Base-by-base conservation (phyloP, 2,113 vertebrate species). In the Lamprotornis superbus region DNA sequence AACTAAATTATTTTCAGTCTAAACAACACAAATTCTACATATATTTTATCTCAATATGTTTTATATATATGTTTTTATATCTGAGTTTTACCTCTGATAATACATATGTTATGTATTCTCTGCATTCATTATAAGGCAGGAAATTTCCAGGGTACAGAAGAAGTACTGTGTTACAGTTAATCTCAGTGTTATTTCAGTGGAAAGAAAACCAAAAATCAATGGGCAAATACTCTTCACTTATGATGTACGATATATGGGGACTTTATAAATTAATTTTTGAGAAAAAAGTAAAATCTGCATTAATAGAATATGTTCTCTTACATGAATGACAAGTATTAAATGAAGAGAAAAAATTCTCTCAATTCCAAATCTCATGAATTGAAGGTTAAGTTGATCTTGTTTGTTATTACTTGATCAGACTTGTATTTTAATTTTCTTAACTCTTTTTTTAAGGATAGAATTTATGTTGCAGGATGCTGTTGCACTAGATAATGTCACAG, bases 241-340 rank as follows among this genome's bases (percentile, higher is more conserved):
- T 2, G 8, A 53, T 17, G 5, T 13, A 61, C 0, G 0, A 74
- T 22, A 40, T 7, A 52, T 7, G 18, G 10, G 12, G 19, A 55
- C 35, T 75, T 68, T 80, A 16, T 24, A 39, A 21, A 55, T 24
- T 47, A 42, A 21, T 47, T 85, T 91, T 33, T 88, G 40, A 90
- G 40, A 35, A 35, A 68, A 85, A 87, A 40, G 44, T 3, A 24
- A 18, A 39, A 33, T 8, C 6, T 68, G 60, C n/a, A 57, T 46
- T 37, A 56, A 57, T 0, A 90, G 25, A 70, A 50, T 4, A n/a
- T 7, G 8, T 53, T 78, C 69, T 44, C 46, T 61, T 75, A 77
- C 21, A 55, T 30, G 42, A 86, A 42, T 55, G 55, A 52, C 33
- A 86, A 86, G 30, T 5, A 83, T 42, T 25, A 64, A 68, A 67